Conservation (phyloP, 1,140 invertebrate species). For the Stegodyphus mimosarum region DNA sequence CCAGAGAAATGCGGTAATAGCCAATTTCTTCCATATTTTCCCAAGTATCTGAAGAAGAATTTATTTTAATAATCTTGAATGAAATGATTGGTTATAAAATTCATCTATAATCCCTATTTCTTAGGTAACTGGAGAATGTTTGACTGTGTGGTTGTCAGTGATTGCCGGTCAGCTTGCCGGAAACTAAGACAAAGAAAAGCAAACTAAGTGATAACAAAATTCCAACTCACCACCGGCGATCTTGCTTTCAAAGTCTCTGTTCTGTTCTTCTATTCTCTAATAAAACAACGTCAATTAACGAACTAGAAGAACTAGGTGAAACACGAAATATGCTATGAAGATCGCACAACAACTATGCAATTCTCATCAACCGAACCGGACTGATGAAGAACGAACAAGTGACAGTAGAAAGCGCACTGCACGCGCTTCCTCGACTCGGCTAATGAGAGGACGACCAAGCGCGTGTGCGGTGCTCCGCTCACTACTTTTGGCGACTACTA, state of each 20-base stretch:
- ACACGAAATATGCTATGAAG: neutral
- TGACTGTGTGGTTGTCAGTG: too few relatives aligned
- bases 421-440: constrained; percentile 29
- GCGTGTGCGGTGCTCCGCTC: neutral
- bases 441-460: constrained; percentile 37
- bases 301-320: neutral
- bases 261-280: constrained; percentile 2
- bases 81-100: too few relatives aligned
- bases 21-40: too few relatives aligned
- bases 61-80: too few relatives aligned
- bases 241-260: constrained; percentile 14
- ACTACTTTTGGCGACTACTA: constrained; percentile 26
- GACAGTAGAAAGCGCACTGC: neutral
- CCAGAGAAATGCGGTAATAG: too few relatives aligned
- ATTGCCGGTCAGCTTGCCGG: too few relatives aligned
- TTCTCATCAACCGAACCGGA: constrained; percentile 32
- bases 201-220: too few relatives aligned
- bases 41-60: too few relatives aligned
- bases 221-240: constrained; percentile 39
- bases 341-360: neutral
- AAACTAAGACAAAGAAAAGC: too few relatives aligned
- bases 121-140: too few relatives aligned
- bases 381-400: constrained; percentile 13
- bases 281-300: constrained; percentile 27
- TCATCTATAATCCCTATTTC: too few relatives aligned